Evolutionary conservation across 2,113 vertebrate species (phyloP).

Genomic region (Chroicocephalus ridibundus): DNA sequence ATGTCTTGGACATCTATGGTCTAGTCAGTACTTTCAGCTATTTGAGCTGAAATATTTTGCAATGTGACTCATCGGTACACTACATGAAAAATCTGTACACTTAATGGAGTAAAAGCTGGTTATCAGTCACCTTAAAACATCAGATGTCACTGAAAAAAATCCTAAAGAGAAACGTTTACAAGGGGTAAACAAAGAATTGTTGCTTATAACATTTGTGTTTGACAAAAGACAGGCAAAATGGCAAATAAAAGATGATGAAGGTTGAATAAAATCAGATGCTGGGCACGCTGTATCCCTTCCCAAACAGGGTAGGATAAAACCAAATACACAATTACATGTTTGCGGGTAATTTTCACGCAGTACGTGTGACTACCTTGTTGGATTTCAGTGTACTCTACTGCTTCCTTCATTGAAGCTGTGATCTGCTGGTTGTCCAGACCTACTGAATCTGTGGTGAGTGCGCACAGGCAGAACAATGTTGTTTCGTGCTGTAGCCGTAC

Average conservation of each 20-base stretch:
- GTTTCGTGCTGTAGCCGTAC: rapidly evolving
- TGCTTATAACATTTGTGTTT: background rate
- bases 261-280: background rate
- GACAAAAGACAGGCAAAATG: background rate
- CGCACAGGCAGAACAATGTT: rapidly evolving
- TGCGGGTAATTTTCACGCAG: background rate
- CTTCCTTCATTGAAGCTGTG: background rate
- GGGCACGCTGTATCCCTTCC: background rate
- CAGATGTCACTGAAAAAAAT: background rate
- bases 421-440: background rate
- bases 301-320: background rate
- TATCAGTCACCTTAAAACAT: background rate
- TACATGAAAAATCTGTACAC: background rate
- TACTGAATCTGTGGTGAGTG: background rate
- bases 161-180: background rate
- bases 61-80: background rate
- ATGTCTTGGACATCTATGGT: background rate
- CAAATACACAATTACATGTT: background rate
- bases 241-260: background rate
- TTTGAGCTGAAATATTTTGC: background rate
- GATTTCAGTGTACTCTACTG: background rate
- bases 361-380: background rate
- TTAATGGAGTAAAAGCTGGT: background rate
- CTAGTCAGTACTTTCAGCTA: background rate
- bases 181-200: background rate